A percentile compares a stretch with the other conserved stretches of the same genome.
These are phyloP conservation scores for Drosophila tripunctata DNA, from an alignment of 2,888 invertebrate genomes.

Conservation along the genomic window DNA sequence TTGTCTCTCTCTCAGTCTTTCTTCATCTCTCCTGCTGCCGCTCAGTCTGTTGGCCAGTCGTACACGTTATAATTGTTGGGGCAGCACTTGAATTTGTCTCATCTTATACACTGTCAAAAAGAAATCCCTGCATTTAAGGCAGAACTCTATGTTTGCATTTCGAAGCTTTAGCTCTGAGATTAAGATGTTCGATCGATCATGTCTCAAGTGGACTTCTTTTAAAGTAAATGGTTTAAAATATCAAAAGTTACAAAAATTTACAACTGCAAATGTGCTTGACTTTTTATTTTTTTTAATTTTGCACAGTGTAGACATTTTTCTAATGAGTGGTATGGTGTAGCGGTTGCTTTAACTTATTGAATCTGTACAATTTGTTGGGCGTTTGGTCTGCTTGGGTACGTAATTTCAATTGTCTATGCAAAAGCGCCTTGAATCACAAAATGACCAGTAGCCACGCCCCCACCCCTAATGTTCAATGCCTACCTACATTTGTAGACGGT, in stretches of 20 bases:
- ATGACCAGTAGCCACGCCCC: constrained; percentile 56
- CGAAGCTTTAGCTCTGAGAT: too few relatives aligned
- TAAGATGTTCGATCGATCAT: too few relatives aligned
- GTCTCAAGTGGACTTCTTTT: too few relatives aligned
- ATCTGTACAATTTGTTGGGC: constrained; percentile 74
- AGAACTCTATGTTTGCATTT: too few relatives aligned
- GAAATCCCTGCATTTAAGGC: not conserved
- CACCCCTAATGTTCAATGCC: not conserved
- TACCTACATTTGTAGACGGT: not conserved
- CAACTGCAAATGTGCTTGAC: too few relatives aligned
- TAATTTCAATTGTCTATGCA: constrained; percentile 78
- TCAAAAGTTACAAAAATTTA: too few relatives aligned
- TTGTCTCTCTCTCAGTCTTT: not conserved
- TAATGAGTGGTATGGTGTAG: too few relatives aligned
- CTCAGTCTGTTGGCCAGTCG: constrained; percentile 2
- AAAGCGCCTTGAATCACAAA: constrained; percentile 71
- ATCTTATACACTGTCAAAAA: not conserved
- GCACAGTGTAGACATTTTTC: not conserved
- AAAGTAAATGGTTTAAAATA: too few relatives aligned
- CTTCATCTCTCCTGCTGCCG: not conserved
- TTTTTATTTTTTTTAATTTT: too few relatives aligned
- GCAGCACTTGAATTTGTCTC: constrained; percentile 23
- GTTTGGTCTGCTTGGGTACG: constrained; percentile 19
- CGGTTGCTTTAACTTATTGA: constrained; percentile 59
- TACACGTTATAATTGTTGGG: constrained; percentile 66